Evolutionary conservation across 2,888 invertebrate genomes (phyloP), one percentile per base, ranked within the genome.

Genomic region (Trimorus sp.): DNA sequence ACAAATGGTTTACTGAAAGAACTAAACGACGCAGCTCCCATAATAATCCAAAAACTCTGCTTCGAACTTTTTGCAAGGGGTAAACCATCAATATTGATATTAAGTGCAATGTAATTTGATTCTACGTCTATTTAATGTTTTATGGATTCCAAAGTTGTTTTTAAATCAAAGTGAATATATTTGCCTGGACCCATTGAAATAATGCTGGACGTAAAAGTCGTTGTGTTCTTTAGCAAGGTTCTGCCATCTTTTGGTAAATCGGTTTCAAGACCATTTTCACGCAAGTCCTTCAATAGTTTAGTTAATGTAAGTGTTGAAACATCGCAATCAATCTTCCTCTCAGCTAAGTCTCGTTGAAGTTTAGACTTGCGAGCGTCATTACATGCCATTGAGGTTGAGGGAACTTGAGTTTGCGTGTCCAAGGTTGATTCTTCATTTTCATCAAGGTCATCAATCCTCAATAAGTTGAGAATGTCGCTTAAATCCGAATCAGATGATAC

Each of bases 11-110:
- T 59, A 58, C 1, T 51, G 49, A 6, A 7, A 37, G 38, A 14
- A 9, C 37, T 49, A 63, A 37, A 49, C 26, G n/a, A 7, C 0
- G 15, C 11, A 37, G 14, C 6, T 53, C 54, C 66, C 54, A 54
- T 42, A 40, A 66, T 56, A 12, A 37, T 68, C 68, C 68, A 68
- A n/a, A 69, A 37, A 58, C 37, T 49, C 11, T 56, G 16, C 15
- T 59, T 59, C 7, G 59, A 58, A 59, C 58, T 69, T 38, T 58
- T 69, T 12, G 51, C 26, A 15, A 63, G 37, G 7, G 63, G 63
- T 37, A 63, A 49, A 37, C 69, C 69, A 38, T 69, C 69, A 11
- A 69, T 69, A n/a, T 69, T 69, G 0, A 69, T 49, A 49, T 69
- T n/a, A 15, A 69, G 15, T 15, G 58, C 12, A 7, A 69, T 49